These are phyloP conservation scores for Laothoe populi DNA, from an alignment of 2,888 invertebrate genomes.

Conservation along the genomic window DNA sequence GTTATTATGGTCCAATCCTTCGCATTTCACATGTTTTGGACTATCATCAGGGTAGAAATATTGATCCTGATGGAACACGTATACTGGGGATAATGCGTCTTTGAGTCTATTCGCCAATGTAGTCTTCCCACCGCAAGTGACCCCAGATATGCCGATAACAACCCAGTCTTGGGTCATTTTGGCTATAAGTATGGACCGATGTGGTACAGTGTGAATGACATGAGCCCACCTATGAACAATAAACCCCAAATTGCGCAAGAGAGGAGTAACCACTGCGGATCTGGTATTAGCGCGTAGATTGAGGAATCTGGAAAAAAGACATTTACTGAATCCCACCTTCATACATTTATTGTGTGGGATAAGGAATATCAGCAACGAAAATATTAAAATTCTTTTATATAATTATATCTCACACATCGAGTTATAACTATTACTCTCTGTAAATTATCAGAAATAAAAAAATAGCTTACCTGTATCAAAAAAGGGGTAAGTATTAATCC, in stretches of 20 bases:
- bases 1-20: constrained; percentile 89
- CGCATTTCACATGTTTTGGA: constrained; percentile 86
- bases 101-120: constrained; percentile 86
- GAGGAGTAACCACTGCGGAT: constrained; percentile 85
- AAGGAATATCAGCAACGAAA: too few species aligned
- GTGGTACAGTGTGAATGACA: constrained; percentile 86
- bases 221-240: constrained; percentile 87
- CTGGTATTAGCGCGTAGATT: constrained; percentile 79
- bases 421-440: too few species aligned
- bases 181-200: constrained; percentile 52
- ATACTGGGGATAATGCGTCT: constrained; percentile 69
- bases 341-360: neutral
- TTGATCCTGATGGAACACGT: constrained; percentile 89
- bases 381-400: too few species aligned
- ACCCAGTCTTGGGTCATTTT: constrained; percentile 55
- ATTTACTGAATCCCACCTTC: neutral
- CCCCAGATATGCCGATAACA: constrained; percentile 88
- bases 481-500: constrained; percentile 89
- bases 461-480: constrained; percentile 81
- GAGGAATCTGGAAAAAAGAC: constrained; percentile 73
- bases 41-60: constrained; percentile 89
- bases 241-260: constrained; percentile 86
- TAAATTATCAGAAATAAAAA: too few species aligned
- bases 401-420: too few species aligned
- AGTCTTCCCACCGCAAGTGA: constrained; percentile 94